Conservation (phyloP, 2,888 invertebrate genomes). For the Ganaspis brasiliensis region DNA sequence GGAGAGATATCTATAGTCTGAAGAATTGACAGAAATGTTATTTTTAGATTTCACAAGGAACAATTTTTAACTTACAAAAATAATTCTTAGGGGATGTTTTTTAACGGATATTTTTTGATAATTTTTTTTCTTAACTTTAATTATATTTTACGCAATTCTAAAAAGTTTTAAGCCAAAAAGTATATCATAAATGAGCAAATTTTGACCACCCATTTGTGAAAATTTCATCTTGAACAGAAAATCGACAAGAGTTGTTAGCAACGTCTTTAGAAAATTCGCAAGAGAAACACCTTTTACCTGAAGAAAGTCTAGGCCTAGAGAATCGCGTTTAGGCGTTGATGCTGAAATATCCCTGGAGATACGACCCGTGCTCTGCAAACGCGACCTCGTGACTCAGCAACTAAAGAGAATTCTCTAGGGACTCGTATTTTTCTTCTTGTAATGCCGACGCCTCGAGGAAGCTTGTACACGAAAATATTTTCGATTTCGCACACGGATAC, state of each 20-base stretch:
- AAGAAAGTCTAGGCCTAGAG: conserved; percentile 8
- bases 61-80: no score
- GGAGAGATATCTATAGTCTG: no score
- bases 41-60: no score
- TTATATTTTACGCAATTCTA: no score
- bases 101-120: no score
- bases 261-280: conserved; percentile 30
- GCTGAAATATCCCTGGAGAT: conserved; percentile 37
- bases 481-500: conserved; percentile 18
- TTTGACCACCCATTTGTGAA: background rate
- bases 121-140: no score
- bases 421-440: conserved; percentile 66
- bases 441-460: conserved; percentile 16
- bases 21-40: no score
- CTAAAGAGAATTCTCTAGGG: conserved; percentile 73
- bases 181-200: no score
- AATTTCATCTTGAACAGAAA: background rate
- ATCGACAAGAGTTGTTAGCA: background rate
- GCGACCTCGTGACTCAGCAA: conserved; percentile 76
- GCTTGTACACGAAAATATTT: conserved; percentile 29
- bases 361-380: conserved; percentile 56
- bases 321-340: conserved; percentile 25
- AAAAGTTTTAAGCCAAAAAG: no score
- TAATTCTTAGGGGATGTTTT: no score
- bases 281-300: conserved; percentile 31